These are phyloP conservation scores for Hyalella azteca DNA, from an alignment of 2,888 invertebrate genomes.

Conservation along the genomic window DNA sequence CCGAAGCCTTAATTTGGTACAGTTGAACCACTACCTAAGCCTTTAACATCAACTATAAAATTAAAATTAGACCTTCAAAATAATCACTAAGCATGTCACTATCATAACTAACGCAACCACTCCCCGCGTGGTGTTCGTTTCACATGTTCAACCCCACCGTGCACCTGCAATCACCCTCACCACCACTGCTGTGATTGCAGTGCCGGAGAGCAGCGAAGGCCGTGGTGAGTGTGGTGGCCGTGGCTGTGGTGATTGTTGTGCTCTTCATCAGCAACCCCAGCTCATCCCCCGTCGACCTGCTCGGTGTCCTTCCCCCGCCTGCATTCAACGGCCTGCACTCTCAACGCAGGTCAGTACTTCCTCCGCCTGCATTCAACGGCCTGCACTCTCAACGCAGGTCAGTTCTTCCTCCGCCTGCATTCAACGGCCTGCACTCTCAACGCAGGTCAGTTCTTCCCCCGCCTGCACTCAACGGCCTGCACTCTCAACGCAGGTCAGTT, in stretches of 20 bases:
- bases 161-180: too few species aligned
- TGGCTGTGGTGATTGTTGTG: slow-evolving; percentile 10
- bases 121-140: too few species aligned
- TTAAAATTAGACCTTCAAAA: too few species aligned
- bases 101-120: too few species aligned
- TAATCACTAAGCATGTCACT: too few species aligned
- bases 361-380: not conserved
- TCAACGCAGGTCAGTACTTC: not conserved
- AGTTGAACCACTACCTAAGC: too few species aligned
- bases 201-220: not conserved
- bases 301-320: not conserved
- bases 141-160: too few species aligned
- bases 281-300: not conserved
- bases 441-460: too few species aligned
- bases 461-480: not conserved
- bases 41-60: too few species aligned
- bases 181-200: too few species aligned
- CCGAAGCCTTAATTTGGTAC: too few species aligned
- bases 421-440: not conserved
- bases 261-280: slow-evolving; percentile 19
- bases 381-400: not conserved
- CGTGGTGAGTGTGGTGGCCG: slow-evolving; percentile 23
- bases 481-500: not conserved
- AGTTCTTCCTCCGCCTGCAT: not conserved
- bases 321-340: not conserved